Percentiles rank a stretch among this genome's conserved stretches.
These are phyloP conservation scores for Lynx canadensis DNA, from an alignment of 2,113 vertebrate species.

Conservation along the genomic window DNA sequence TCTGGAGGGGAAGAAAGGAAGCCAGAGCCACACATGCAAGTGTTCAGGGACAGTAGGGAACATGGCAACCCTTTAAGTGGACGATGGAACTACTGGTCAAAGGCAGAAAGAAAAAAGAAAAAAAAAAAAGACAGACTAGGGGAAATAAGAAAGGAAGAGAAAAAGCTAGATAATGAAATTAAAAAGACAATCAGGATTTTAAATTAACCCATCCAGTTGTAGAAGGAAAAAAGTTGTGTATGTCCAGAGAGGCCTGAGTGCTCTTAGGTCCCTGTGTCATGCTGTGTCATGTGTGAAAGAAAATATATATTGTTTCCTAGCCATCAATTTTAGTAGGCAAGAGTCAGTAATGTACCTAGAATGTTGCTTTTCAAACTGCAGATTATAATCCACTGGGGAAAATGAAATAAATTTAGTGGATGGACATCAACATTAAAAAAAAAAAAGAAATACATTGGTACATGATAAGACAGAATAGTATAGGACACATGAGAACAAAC, in stretches of 20 bases:
- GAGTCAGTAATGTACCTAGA: neutral
- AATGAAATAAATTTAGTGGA: neutral
- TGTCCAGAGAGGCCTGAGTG: neutral
- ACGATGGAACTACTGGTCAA: neutral
- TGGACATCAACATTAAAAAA: neutral
- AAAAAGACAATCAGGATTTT: neutral
- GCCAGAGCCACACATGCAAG: neutral
- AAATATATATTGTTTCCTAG: neutral
- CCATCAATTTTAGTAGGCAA: neutral
- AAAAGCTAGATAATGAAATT: neutral
- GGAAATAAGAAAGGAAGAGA: neutral
- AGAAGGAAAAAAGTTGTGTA: neutral
- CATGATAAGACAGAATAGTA: neutral
- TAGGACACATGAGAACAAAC: neutral
- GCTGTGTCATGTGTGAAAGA: neutral
- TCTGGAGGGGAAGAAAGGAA: fast-evolving
- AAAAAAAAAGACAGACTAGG: neutral
- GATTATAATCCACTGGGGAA: neutral
- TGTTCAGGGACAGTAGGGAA: neutral
- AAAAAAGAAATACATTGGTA: neutral
- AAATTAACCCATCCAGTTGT: neutral
- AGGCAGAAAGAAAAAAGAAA: neutral
- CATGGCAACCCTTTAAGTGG: neutral
- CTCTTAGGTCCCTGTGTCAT: neutral
- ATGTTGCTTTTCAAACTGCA: neutral